Conservation (phyloP, 1,140 invertebrate species). For the Caenorhabditis briggsae region DNA sequence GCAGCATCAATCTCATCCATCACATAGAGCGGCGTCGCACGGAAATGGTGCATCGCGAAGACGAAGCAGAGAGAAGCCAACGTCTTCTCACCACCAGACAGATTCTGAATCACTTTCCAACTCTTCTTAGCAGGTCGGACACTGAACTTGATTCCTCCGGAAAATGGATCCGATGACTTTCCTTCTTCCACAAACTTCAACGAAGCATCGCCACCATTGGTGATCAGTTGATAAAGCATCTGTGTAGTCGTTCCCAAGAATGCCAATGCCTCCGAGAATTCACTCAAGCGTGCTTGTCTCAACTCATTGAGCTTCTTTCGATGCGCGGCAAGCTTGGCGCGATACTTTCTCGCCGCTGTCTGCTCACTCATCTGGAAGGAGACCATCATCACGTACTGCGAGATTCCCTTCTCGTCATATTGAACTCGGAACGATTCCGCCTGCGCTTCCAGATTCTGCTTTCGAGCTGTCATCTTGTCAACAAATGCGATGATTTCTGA, state of each 20-base stretch:
- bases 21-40: conserved; percentile 94
- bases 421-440: not conserved
- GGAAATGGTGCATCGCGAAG: conserved; percentile 97
- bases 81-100: conserved; percentile 98
- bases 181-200: conserved; percentile 85
- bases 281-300: conserved; percentile 83
- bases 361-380: not conserved
- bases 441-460: not conserved
- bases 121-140: conserved; percentile 97
- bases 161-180: conserved; percentile 94
- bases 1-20: conserved; percentile 99
- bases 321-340: not conserved
- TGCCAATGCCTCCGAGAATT: conserved; percentile 82
- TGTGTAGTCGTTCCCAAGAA: conserved; percentile 89
- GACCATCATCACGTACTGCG: not conserved
- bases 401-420: not conserved
- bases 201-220: conserved; percentile 94
- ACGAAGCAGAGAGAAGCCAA: conserved; percentile 94
- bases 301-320: not conserved
- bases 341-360: not conserved
- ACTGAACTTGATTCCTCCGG: conserved; percentile 94
- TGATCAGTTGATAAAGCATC: conserved; percentile 98
- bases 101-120: conserved; percentile 97
- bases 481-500: too few relatives aligned
- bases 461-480: not conserved